Evolutionary conservation across 2,888 invertebrate species (phyloP).

Genomic region (Plebejus melissa): DNA sequence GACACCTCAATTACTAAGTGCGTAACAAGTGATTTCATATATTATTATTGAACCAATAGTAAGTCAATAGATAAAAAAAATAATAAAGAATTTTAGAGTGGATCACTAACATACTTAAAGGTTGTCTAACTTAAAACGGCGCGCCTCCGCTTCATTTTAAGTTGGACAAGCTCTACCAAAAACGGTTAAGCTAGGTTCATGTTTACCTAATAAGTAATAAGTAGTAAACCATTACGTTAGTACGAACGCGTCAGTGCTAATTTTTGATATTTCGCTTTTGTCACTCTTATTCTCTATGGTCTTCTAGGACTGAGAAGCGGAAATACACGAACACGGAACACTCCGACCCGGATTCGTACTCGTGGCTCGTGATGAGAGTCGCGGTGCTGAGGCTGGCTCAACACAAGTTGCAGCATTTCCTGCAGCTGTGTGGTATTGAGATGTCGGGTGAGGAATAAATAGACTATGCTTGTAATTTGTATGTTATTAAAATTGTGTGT

Average conservation of each 20-base stretch:
- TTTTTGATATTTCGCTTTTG: background rate
- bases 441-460: constrained; percentile 82
- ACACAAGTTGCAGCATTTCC: constrained; percentile 90
- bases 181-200: too few species aligned
- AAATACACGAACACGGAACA: constrained; percentile 89
- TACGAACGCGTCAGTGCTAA: background rate
- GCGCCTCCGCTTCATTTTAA: too few species aligned
- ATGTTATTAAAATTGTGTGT: too few species aligned
- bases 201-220: too few species aligned
- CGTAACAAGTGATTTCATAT: background rate
- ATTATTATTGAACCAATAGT: too few species aligned
- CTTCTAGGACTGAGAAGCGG: constrained; percentile 55
- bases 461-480: too few species aligned
- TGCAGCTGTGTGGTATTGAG: constrained; percentile 93
- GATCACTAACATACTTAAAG: too few species aligned
- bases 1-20: constrained; percentile 68
- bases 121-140: too few species aligned
- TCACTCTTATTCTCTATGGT: background rate
- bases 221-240: too few species aligned
- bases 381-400: constrained; percentile 92
- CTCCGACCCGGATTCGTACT: constrained; percentile 95
- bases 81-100: too few species aligned
- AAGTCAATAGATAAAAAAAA: too few species aligned
- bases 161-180: too few species aligned
- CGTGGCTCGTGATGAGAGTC: constrained; percentile 96